Conservation (phyloP, 2,113 vertebrate species). For the Gymnarchus niloticus region DNA sequence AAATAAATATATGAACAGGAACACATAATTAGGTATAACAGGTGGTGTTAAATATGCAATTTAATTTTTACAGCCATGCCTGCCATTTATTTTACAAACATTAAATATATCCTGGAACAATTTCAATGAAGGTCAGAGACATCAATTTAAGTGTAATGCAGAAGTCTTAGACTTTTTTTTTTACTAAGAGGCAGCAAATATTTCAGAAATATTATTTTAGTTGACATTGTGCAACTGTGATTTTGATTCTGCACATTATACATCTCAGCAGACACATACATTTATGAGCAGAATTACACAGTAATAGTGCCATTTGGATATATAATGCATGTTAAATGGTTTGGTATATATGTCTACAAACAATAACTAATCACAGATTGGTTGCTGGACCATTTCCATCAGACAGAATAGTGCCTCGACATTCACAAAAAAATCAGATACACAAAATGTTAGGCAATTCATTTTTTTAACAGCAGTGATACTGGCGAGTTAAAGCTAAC, state of each 20-base stretch:
- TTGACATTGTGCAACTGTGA: background rate
- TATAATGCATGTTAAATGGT: too few relatives aligned
- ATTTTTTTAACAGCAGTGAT: too few relatives aligned
- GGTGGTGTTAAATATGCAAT: slow-evolving; percentile 8
- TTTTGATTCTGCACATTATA: background rate
- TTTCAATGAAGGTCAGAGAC: background rate
- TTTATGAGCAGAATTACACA: background rate
- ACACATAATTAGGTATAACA: slow-evolving; percentile 23
- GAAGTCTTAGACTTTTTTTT: background rate
- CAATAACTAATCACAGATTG: too few relatives aligned
- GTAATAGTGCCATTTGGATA: too few relatives aligned
- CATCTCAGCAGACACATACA: background rate
- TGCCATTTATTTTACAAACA: background rate
- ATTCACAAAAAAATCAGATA: too few relatives aligned
- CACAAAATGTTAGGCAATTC: too few relatives aligned
- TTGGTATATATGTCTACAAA: too few relatives aligned
- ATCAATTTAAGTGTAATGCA: background rate
- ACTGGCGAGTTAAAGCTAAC: too few relatives aligned
- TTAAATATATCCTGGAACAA: slow-evolving; percentile 5
- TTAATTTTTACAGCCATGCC: background rate
- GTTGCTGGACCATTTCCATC: too few relatives aligned
- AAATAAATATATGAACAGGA: slow-evolving; percentile 49
- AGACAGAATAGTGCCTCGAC: too few relatives aligned
- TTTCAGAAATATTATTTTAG: background rate
- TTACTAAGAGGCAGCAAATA: too few relatives aligned